A percentile compares a stretch with the other conserved stretches of the same genome.
These are phyloP conservation scores for Ranitomeya imitator DNA, from an alignment of 2,113 vertebrate genomes.

Conservation along the genomic window DNA sequence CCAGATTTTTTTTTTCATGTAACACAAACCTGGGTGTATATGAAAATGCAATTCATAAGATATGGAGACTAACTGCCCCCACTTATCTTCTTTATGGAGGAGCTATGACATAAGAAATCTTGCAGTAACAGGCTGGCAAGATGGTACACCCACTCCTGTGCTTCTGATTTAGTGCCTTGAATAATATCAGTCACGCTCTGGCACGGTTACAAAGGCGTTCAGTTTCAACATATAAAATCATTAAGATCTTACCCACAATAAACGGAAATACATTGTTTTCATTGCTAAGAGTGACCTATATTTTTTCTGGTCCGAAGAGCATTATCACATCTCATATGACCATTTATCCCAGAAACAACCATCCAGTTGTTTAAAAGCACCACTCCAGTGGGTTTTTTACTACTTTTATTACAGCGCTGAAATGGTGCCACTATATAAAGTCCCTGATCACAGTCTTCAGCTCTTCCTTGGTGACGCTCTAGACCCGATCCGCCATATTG, in stretches of 20 bases:
- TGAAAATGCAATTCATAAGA: not conserved
- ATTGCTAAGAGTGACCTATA: not conserved
- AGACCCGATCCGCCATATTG: too few relatives aligned
- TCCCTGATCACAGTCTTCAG: too few relatives aligned
- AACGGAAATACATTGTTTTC: not conserved
- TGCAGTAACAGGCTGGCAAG: not conserved
- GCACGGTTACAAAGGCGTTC: not conserved
- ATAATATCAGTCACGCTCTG: not conserved
- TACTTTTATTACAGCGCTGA: too few relatives aligned
- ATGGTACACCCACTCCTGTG: not conserved
- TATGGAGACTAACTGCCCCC: not conserved
- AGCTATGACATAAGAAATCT: not conserved
- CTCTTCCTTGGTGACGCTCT: too few relatives aligned
- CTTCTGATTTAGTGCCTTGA: constrained; percentile 4
- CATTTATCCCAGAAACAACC: too few relatives aligned
- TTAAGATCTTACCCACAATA: not conserved
- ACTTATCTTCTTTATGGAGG: not conserved
- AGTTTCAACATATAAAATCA: not conserved
- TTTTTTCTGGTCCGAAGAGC: not conserved
- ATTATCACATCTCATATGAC: not conserved
- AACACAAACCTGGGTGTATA: not conserved
- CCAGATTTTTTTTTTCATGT: too few relatives aligned
- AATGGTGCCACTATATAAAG: too few relatives aligned
- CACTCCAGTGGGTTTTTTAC: too few relatives aligned
- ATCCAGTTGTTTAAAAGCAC: too few relatives aligned